Percentiles rank a stretch among this genome's conserved stretches.
Evolutionary conservation across 2,888 invertebrate genomes (phyloP).

Genomic region (Lysandra coridon): DNA sequence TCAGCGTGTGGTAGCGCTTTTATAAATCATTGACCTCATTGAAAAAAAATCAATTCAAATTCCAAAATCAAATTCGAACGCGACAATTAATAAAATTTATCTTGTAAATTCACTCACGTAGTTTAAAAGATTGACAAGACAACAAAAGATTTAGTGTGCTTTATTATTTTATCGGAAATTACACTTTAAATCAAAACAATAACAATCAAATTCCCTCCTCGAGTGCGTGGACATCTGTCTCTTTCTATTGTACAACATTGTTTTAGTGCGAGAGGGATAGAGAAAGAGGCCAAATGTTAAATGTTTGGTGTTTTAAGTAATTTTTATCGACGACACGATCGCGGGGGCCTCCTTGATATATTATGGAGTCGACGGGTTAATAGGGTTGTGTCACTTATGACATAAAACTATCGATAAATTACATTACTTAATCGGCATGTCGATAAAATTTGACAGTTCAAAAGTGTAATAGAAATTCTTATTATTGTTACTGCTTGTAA

Average conservation of each 20-base stretch:
- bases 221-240: slow-evolving; percentile 41
- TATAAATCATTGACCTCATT: background rate
- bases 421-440: slow-evolving; percentile 41
- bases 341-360: slow-evolving; percentile 68
- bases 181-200: slow-evolving; percentile 24
- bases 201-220: slow-evolving; percentile 19
- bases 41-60: slow-evolving; percentile 37
- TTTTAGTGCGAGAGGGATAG: slow-evolving; percentile 53
- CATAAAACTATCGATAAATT: slow-evolving; percentile 17
- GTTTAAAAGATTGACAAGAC: slow-evolving; percentile 64
- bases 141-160: slow-evolving; percentile 62
- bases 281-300: slow-evolving; percentile 65
- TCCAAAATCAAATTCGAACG: slow-evolving; percentile 35
- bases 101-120: slow-evolving; percentile 64
- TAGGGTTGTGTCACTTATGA: slow-evolving; percentile 51
- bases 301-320: slow-evolving; percentile 79
- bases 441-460: background rate
- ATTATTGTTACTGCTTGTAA: too few species aligned
- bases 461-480: background rate
- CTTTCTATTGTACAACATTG: slow-evolving; percentile 43
- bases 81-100: slow-evolving; percentile 62
- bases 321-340: slow-evolving; percentile 79
- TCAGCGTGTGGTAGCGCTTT: background rate
- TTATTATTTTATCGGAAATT: slow-evolving; percentile 33
- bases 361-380: slow-evolving; percentile 63